Percentiles rank a stretch among this genome's conserved stretches.
Conservation (phyloP, 2,888 invertebrate species). For the Hesperia comma region DNA sequence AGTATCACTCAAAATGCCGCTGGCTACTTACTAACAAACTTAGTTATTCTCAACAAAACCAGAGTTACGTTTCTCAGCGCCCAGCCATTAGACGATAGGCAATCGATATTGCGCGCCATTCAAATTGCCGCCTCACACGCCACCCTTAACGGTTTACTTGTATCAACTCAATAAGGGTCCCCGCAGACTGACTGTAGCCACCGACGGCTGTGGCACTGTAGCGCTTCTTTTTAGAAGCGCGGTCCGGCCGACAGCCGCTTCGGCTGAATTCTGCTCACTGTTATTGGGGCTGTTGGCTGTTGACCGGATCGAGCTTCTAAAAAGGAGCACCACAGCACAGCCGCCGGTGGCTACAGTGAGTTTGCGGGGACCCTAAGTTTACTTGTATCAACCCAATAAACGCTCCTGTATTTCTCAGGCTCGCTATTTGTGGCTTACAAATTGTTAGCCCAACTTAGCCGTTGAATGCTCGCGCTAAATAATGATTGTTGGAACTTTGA, state of each 20-base stretch:
- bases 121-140: slow-evolving; percentile 24
- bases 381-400: slow-evolving; percentile 5
- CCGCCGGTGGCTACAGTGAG: no score
- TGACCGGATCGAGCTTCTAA: no score
- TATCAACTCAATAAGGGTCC: not conserved
- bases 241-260: no score
- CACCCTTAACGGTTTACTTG: slow-evolving; percentile 12
- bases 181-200: no score
- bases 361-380: no score
- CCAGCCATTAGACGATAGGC: slow-evolving; percentile 17
- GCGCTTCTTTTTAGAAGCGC: no score
- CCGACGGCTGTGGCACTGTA: no score
- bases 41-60: not conserved
- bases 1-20: no score
- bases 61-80: slow-evolving; percentile 1
- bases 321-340: no score
- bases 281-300: no score
- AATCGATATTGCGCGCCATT: slow-evolving; percentile 15
- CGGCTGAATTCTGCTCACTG: no score
- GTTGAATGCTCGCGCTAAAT: not conserved
- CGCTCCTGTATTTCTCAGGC: slow-evolving; percentile 4
- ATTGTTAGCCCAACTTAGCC: not conserved
- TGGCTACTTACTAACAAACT: no score
- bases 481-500: not conserved
- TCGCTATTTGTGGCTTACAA: not conserved